Percentiles rank a stretch among this genome's conserved stretches.
These are phyloP conservation scores for Sebastes vulpes DNA, from an alignment of 2,797 vertebrate species.

Conservation along the genomic window DNA sequence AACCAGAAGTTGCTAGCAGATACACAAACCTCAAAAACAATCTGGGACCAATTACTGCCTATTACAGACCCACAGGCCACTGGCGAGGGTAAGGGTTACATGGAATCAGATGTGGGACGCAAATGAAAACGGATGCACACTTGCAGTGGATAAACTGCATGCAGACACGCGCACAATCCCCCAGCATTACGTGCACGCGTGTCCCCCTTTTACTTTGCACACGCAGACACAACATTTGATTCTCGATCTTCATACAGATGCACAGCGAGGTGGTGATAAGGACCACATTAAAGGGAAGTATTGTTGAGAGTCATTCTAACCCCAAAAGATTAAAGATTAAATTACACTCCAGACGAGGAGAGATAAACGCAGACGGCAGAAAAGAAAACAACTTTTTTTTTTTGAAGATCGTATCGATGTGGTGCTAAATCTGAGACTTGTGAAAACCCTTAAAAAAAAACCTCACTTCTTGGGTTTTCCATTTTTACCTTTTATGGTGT, in stretches of 20 bases:
- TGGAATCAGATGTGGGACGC: conserved; percentile 63
- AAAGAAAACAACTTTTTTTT: conserved; percentile 24
- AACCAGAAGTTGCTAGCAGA: conserved; percentile 75
- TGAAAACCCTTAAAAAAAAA: conserved; percentile 27
- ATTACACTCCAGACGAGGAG: not conserved
- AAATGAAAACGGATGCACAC: conserved; percentile 50
- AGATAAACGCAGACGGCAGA: conserved; percentile 33
- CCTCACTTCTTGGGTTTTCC: conserved; percentile 21
- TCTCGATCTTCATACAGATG: conserved; percentile 13
- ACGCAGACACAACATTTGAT: conserved; percentile 56
- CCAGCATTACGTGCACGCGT: not conserved
- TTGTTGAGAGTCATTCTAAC: conserved; percentile 15
- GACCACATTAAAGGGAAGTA: not conserved
- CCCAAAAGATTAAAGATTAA: conserved; percentile 50
- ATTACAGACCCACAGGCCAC: conserved; percentile 79
- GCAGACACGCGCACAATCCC: not conserved
- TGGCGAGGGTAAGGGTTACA: conserved; percentile 64
- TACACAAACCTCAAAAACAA: conserved; percentile 81
- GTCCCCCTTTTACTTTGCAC: not conserved
- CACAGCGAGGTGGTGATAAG: conserved; percentile 38
- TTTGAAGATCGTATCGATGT: conserved; percentile 56
- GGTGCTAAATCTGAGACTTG: conserved; percentile 31
- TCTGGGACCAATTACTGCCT: conserved; percentile 82
- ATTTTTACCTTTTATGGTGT: conserved; percentile 77
- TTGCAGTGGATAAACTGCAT: conserved; percentile 16